These are phyloP conservation scores for Caranx ignobilis DNA, from an alignment of 2,113 vertebrate genomes.

Conservation along the genomic window DNA sequence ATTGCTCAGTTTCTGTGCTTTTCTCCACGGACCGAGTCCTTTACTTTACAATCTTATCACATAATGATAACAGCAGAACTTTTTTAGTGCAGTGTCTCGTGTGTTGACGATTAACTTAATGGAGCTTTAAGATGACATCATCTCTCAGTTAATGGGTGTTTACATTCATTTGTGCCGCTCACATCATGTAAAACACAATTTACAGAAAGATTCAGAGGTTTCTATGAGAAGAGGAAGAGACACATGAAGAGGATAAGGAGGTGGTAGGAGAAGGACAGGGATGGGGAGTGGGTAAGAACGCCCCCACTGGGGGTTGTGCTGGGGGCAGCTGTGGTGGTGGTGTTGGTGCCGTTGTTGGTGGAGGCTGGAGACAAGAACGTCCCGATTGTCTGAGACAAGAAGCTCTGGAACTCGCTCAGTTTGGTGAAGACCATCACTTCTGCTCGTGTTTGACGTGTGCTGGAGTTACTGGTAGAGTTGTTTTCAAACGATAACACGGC, in stretches of 20 bases:
- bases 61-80: no score
- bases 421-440: not conserved
- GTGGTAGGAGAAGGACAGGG: not conserved
- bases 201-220: not conserved
- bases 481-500: slow-evolving; percentile 33
- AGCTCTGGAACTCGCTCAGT: fast-evolving
- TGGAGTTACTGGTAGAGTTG: not conserved
- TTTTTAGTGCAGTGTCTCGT: no score
- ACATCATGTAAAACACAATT: slow-evolving; percentile 34
- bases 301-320: not conserved
- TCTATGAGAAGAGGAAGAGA: slow-evolving; percentile 20
- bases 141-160: not conserved
- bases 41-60: no score
- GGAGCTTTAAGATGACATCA: not conserved
- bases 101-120: not conserved
- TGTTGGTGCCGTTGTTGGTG: not conserved
- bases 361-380: slow-evolving; percentile 32
- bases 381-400: slow-evolving; percentile 23
- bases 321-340: not conserved
- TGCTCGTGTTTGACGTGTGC: fast-evolving
- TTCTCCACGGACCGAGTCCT: no score
- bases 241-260: not conserved
- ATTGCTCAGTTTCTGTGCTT: no score
- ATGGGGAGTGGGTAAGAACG: not conserved
- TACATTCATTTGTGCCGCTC: slow-evolving; percentile 25